phyloP scores from a whole-genome alignment of 2,113 vertebrate genomes.

The Actinemys pallida region DNA sequence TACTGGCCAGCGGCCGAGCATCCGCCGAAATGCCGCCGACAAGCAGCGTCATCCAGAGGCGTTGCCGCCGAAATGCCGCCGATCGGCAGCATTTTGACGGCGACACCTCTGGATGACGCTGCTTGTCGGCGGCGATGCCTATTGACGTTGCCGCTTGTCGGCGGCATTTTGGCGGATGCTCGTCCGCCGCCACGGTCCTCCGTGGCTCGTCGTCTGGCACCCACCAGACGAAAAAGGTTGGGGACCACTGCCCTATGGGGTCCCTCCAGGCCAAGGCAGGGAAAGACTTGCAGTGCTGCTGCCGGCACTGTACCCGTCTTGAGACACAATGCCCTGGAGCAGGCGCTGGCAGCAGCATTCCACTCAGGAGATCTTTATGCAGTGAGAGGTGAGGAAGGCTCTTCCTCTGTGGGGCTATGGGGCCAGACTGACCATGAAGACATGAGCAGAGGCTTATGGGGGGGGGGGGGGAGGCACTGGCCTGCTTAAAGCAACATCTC shows the following conservation, averaged over 20 bases:
- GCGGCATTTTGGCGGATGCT: too few species aligned
- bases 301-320: not conserved
- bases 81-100: too few species aligned
- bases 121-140: too few species aligned
- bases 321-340: not conserved
- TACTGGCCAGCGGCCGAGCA: too few species aligned
- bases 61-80: too few species aligned
- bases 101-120: too few species aligned
- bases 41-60: too few species aligned
- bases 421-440: not conserved
- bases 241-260: not conserved
- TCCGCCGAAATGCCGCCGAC: too few species aligned
- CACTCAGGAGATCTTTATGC: not conserved
- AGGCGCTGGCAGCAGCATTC: not conserved
- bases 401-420: not conserved
- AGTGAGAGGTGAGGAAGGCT: not conserved
- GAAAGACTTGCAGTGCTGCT: not conserved
- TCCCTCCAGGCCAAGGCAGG: not conserved
- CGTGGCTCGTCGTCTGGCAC: too few species aligned
- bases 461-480: not conserved
- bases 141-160: too few species aligned
- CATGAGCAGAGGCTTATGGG: not conserved
- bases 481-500: not conserved
- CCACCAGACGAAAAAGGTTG: too few species aligned
- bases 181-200: too few species aligned